phyloP scores from a whole-genome alignment of 2,797 vertebrate species.

The Lerista edwardsae region DNA sequence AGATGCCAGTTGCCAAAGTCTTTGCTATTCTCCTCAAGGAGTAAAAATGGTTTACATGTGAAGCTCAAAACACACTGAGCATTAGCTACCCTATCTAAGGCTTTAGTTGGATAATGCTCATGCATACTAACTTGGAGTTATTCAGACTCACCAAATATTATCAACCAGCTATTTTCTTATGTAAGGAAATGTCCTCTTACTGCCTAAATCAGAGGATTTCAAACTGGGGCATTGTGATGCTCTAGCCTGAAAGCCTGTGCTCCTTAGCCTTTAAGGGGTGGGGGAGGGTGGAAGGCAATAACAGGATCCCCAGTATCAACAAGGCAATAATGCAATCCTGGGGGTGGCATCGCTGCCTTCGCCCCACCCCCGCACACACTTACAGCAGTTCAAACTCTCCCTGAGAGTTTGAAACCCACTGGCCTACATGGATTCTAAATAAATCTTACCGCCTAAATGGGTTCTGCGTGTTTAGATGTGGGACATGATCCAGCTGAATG shows the following conservation, averaged over 20 bases:
- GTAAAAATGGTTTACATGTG: constrained; percentile 27
- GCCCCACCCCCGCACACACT: too few relatives aligned
- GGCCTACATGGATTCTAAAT: too few relatives aligned
- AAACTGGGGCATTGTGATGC: too few relatives aligned
- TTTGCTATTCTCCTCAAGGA: neutral
- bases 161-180: neutral
- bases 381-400: too few relatives aligned
- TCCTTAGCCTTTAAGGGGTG: too few relatives aligned
- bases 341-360: too few relatives aligned
- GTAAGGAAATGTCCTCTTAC: neutral
- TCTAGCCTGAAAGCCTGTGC: too few relatives aligned
- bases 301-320: too few relatives aligned
- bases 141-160: neutral
- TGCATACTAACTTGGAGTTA: neutral
- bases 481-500: neutral
- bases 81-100: neutral
- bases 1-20: constrained; percentile 41
- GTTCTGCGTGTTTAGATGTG: neutral
- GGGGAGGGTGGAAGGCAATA: too few relatives aligned
- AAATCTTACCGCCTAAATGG: neutral
- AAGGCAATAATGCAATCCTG: too few relatives aligned
- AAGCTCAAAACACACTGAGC: constrained; percentile 2
- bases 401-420: too few relatives aligned
- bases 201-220: too few relatives aligned
- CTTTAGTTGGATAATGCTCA: neutral